Conservation (phyloP, 2,113 vertebrate species). For the Muscicapa adusta region DNA sequence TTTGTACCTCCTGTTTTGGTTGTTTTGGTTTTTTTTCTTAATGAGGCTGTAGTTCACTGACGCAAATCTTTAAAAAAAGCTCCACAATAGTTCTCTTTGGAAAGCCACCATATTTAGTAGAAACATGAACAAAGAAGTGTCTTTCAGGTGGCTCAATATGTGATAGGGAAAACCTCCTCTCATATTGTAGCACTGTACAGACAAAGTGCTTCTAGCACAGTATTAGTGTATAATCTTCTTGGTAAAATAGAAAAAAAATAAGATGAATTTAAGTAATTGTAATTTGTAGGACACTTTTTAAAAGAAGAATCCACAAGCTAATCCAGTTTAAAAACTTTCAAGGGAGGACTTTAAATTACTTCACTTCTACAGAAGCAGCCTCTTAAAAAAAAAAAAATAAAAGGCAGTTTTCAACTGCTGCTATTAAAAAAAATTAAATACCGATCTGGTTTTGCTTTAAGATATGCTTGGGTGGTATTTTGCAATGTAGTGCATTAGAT, state of each 20-base stretch:
- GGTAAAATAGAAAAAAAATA: background rate
- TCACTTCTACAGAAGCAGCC: background rate
- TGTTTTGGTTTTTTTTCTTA: background rate
- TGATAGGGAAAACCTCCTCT: background rate
- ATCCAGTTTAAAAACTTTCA: background rate
- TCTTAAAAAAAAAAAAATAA: background rate
- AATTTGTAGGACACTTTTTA: background rate
- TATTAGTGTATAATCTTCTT: background rate
- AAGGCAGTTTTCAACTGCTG: background rate
- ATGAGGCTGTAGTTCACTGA: background rate
- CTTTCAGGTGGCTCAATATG: background rate
- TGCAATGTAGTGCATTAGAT: background rate
- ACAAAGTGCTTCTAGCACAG: background rate
- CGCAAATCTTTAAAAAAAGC: background rate
- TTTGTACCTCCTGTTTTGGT: background rate
- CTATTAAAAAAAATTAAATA: background rate
- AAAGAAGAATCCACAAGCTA: background rate
- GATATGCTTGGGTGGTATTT: background rate
- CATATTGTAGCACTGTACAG: background rate
- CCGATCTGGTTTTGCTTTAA: background rate
- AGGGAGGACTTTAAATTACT: background rate
- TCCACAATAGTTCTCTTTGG: background rate
- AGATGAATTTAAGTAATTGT: background rate
- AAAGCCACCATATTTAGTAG: background rate
- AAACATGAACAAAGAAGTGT: background rate